A percentile compares a stretch with the other conserved stretches of the same genome.
Evolutionary conservation across 2,888 invertebrate genomes (phyloP).

Genomic region (Lycaena phlaeas): DNA sequence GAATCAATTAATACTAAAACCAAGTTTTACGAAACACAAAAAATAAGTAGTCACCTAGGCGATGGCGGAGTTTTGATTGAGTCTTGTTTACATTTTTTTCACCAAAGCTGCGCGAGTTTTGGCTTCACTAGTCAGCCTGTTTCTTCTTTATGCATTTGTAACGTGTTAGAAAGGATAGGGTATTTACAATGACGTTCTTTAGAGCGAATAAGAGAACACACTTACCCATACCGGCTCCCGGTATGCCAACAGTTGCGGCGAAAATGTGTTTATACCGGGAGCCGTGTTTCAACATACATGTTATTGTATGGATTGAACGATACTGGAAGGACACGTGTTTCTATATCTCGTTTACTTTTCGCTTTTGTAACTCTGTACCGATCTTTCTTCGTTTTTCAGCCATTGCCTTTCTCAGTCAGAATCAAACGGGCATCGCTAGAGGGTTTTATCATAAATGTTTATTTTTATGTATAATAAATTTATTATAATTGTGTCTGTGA

Average conservation of each 20-base stretch:
- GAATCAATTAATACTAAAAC: too few relatives aligned
- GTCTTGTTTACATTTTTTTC: constrained; percentile 4
- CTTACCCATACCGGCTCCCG: constrained; percentile 8
- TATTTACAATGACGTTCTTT: constrained; percentile 4
- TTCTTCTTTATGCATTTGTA: constrained; percentile 8
- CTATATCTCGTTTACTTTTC: too few relatives aligned
- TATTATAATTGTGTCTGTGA: too few relatives aligned
- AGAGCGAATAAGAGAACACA: constrained; percentile 7
- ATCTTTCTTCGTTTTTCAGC: too few relatives aligned
- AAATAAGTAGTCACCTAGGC: not conserved
- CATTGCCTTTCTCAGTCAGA: too few relatives aligned
- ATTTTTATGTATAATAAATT: too few relatives aligned
- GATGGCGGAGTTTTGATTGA: constrained; percentile 8
- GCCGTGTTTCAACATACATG: not conserved
- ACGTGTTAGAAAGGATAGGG: constrained; percentile 9
- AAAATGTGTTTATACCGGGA: not conserved
- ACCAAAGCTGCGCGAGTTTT: constrained; percentile 6
- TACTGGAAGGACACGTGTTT: too few relatives aligned
- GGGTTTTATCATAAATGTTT: too few relatives aligned
- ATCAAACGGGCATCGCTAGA: too few relatives aligned
- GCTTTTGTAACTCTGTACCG: too few relatives aligned
- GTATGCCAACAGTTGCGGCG: constrained; percentile 3
- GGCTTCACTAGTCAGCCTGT: constrained; percentile 5
- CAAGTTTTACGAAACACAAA: too few relatives aligned
- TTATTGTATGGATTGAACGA: too few relatives aligned